Conservation (phyloP, 2,113 vertebrate genomes). For the Gallinago media region DNA sequence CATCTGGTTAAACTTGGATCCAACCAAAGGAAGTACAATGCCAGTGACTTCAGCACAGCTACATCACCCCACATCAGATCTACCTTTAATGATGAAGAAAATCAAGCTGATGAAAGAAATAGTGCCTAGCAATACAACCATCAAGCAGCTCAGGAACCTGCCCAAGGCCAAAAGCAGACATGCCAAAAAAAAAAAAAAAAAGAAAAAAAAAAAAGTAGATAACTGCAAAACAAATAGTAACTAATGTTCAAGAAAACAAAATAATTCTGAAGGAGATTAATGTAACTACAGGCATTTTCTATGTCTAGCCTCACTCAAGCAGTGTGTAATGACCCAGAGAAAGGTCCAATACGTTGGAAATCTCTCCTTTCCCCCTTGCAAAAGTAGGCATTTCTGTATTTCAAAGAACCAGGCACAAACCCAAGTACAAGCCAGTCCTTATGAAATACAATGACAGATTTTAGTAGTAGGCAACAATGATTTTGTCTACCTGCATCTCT, state of each 20-base stretch:
- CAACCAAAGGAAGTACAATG: neutral
- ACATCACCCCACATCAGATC: neutral
- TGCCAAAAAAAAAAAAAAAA: neutral
- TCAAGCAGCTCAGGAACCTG: neutral
- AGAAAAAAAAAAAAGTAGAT: neutral
- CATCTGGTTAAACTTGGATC: neutral
- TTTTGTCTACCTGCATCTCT: constrained; percentile 70
- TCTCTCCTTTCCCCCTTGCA: neutral
- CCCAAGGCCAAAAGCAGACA: neutral
- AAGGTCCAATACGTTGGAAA: neutral
- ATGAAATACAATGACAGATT: constrained; percentile 65
- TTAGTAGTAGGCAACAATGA: constrained; percentile 58
- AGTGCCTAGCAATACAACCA: neutral
- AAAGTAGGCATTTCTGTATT: neutral
- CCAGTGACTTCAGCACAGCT: neutral
- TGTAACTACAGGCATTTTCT: neutral
- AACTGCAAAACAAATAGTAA: neutral
- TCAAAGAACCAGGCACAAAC: constrained; percentile 14
- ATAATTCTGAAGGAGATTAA: neutral
- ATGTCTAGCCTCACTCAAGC: neutral
- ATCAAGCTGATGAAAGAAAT: neutral
- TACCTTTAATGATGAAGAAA: neutral
- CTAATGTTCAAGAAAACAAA: neutral
- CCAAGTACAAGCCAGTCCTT: constrained; percentile 19
- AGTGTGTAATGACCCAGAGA: neutral